A percentile compares a stretch with the other conserved stretches of the same genome.
Conservation (phyloP, 2,113 vertebrate species). For the Gallinago media region DNA sequence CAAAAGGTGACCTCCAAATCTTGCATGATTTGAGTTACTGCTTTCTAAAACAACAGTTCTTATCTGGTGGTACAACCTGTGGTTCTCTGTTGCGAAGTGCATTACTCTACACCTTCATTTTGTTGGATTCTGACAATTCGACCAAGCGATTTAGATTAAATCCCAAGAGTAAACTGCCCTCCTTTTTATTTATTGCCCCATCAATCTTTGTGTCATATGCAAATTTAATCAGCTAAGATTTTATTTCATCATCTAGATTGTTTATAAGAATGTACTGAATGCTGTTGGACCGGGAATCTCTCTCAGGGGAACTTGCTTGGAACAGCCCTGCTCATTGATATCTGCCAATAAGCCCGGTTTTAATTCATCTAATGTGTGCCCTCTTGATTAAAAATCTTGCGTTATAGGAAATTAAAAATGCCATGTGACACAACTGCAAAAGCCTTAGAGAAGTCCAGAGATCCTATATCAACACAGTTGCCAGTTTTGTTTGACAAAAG, state of each 20-base stretch:
- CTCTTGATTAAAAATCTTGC: slow-evolving; percentile 57
- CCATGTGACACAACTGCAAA: neutral
- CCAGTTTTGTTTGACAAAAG: neutral
- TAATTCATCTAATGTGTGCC: slow-evolving; percentile 43
- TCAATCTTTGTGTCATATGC: slow-evolving; percentile 55
- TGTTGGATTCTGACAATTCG: neutral
- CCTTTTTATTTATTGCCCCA: slow-evolving; percentile 12
- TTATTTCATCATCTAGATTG: slow-evolving; percentile 54
- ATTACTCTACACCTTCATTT: neutral
- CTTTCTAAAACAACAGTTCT: neutral
- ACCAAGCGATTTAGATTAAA: slow-evolving; percentile 22
- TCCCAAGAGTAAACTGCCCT: neutral
- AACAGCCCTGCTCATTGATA: slow-evolving; percentile 20
- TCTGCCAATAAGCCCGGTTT: slow-evolving; percentile 33
- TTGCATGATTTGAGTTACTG: neutral
- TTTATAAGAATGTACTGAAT: slow-evolving; percentile 28
- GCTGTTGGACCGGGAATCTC: neutral
- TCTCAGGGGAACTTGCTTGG: neutral
- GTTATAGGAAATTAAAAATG: slow-evolving; percentile 56
- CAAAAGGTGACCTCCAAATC: neutral
- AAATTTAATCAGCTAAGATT: slow-evolving; percentile 68
- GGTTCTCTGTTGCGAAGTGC: neutral
- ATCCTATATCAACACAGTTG: neutral
- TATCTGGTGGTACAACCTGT: neutral
- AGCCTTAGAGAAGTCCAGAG: neutral